Evolutionary conservation across 2,797 vertebrate genomes (phyloP).

Genomic region (Florisuga fusca): DNA sequence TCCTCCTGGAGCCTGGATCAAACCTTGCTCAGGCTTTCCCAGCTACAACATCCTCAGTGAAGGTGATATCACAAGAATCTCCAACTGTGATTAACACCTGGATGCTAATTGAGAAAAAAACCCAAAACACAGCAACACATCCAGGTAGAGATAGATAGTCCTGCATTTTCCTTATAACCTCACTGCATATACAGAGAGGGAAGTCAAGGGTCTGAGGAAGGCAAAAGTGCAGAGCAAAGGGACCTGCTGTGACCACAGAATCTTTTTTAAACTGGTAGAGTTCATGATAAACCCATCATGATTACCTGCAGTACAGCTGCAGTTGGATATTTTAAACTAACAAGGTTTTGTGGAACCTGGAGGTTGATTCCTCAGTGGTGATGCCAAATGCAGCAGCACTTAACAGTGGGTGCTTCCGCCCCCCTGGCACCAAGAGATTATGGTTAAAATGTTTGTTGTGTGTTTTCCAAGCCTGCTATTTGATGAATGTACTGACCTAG

Average conservation of each 20-base stretch:
- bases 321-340: neutral
- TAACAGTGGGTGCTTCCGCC: neutral
- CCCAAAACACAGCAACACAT: neutral
- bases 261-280: neutral
- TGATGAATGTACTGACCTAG: constrained; percentile 10
- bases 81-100: neutral
- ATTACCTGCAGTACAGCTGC: neutral
- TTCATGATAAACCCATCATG: neutral
- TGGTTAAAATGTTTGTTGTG: constrained; percentile 25
- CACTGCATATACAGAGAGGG: neutral
- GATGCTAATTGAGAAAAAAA: neutral
- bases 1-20: neutral
- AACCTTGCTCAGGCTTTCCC: neutral
- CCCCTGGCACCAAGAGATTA: neutral
- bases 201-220: neutral
- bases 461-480: constrained; percentile 31
- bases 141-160: too few species aligned
- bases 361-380: neutral
- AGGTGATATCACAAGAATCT: neutral
- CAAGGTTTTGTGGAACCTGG: neutral
- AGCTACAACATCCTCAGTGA: neutral
- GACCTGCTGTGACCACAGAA: neutral
- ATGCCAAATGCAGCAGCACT: constrained; percentile 38
- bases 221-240: neutral
- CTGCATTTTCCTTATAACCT: neutral